phyloP scores from a whole-genome alignment of 2,888 invertebrate species.

The Phyto melanocephala region DNA sequence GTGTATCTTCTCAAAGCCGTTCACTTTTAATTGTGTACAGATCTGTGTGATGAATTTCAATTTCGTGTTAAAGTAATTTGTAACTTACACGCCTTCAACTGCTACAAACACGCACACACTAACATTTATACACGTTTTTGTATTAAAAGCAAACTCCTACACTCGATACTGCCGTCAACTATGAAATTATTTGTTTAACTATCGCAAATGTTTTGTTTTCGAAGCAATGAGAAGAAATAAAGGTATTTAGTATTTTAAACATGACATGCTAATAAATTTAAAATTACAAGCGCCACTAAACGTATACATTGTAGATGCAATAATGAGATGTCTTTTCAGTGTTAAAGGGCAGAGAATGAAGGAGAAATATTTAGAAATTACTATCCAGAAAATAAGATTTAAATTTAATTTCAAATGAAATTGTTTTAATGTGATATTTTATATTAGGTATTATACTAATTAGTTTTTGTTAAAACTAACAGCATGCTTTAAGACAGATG shows the following conservation, averaged over 20 bases:
- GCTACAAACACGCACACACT: too few species aligned
- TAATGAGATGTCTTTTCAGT: not conserved
- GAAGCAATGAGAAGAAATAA: not conserved
- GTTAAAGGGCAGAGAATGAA: not conserved
- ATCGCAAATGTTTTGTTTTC: not conserved
- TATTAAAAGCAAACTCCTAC: not conserved
- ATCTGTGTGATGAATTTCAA: constrained; percentile 62
- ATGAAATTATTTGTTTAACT: not conserved
- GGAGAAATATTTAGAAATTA: constrained; percentile 27
- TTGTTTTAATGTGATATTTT: constrained; percentile 5
- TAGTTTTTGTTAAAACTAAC: not conserved
- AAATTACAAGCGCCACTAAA: not conserved
- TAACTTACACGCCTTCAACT: constrained; percentile 67
- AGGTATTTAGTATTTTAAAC: constrained; percentile 23
- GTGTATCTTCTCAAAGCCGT: not conserved
- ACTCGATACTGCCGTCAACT: not conserved
- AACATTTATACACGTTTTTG: too few species aligned
- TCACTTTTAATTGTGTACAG: constrained; percentile 2
- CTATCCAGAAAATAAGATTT: constrained; percentile 17
- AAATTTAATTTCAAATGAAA: constrained; percentile 21
- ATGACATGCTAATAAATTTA: constrained; percentile 23
- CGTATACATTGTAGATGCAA: not conserved
- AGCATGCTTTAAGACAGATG: constrained; percentile 4
- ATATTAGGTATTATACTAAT: constrained; percentile 9
- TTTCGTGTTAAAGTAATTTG: constrained; percentile 75